Evolutionary conservation across 2,797 vertebrate genomes (phyloP), one percentile per base, ranked within the genome.

Genomic region (Odontamblyopus rebecca): DNA sequence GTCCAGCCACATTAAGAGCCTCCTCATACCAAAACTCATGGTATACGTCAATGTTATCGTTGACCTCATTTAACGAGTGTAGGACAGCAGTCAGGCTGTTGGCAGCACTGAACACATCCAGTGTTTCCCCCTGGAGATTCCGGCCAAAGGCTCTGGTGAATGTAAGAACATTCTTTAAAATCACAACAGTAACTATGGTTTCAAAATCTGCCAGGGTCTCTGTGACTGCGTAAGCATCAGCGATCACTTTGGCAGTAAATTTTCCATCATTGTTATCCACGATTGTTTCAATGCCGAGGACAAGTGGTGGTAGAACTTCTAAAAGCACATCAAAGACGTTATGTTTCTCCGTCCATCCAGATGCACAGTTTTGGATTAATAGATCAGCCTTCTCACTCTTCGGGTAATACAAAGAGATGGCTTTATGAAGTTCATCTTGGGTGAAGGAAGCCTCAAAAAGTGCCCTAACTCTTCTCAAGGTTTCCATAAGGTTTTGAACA

Each of bases 11-110:
- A 64, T 86, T 95, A 7, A 95, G 91, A 1, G 96, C 97, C 89
- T 99, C 97, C 82, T 98, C 96, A 13, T 96, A 98, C 97, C 98
- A 99, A 91, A 98, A 99, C 50, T 99, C 97, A 1, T 99, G 97
- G 87, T 99, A 99, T 44, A 99, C 97, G 1, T 99, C 97, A 0
- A 99, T 96, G 79, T 99, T 98, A 73, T 98, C 97, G 69, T 96
- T 95, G 67, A 99, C 96, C 84, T 99, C 98, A 0, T 98, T 97
- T 11, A 99, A 91, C 0, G 98, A 96, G 85, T 98, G 96, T 74
- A 98, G 82, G 13, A 98, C 97, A 0, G 97, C 97, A 0, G 97
- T 98, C 16, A 99, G 75, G 75, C 97, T 99, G 90, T 95, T 96
- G 73, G 97, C 96, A 0, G 97, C 97, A 6, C 96, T 96, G 83